Percentiles rank a stretch among this genome's conserved stretches.
Conservation (phyloP, 2,888 invertebrate species). For the Oegoconia quadripuncta region DNA sequence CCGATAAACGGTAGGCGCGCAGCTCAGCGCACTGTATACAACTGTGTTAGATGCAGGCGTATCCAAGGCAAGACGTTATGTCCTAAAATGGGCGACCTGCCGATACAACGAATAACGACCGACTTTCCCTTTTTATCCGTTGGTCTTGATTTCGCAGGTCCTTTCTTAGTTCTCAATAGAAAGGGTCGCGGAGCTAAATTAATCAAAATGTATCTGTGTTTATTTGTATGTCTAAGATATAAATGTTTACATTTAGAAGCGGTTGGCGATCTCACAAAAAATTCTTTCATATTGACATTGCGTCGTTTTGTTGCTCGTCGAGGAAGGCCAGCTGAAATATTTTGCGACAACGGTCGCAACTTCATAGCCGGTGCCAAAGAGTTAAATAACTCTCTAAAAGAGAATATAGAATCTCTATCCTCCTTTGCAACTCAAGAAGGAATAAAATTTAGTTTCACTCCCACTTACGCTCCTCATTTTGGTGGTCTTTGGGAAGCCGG, state of each 20-base stretch:
- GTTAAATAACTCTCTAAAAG: constrained; percentile 8
- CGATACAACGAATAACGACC: constrained; percentile 9
- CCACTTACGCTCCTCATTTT: constrained; percentile 19
- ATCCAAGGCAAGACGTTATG: constrained; percentile 6
- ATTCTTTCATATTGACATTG: constrained; percentile 12
- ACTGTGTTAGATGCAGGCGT: constrained; percentile 17
- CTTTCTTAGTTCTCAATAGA: constrained; percentile 13
- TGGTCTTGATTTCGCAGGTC: constrained; percentile 12
- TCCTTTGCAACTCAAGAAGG: constrained; percentile 15
- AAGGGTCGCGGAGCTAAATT: constrained; percentile 20
- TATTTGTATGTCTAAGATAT: constrained; percentile 22
- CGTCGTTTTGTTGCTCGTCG: too few species aligned
- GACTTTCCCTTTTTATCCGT: constrained; percentile 19
- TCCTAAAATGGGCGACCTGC: constrained; percentile 10
- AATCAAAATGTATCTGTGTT: constrained; percentile 22
- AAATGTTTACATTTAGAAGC: constrained; percentile 20
- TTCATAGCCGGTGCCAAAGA: constrained; percentile 17
- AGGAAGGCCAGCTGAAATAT: constrained; percentile 17
- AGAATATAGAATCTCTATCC: constrained; percentile 5
- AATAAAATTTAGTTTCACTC: constrained; percentile 17
- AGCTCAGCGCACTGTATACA: constrained; percentile 16
- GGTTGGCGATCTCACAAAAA: constrained; percentile 18
- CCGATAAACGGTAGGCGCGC: constrained; percentile 17
- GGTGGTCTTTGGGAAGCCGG: constrained; percentile 18
- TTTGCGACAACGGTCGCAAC: constrained; percentile 14